Evolutionary conservation across 64 coral and sea anemone species (phyloP), one percentile per base, ranked within the genome.

Genomic region (Pocillopora verrucosa): DNA sequence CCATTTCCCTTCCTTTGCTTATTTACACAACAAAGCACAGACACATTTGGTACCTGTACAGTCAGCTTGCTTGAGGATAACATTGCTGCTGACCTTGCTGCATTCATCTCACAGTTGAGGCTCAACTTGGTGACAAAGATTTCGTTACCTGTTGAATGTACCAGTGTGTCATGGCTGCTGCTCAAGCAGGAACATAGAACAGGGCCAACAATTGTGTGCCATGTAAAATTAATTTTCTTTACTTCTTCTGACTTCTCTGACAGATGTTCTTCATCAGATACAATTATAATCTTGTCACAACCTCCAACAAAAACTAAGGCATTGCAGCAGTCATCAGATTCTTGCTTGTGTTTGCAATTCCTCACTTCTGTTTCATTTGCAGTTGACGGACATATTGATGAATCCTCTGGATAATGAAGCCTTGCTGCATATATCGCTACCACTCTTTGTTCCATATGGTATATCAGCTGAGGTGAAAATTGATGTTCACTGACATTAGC

Each of bases 121-220:
- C 20, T 56, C 36, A 85, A 11, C 36, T 72, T 85, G 5, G 82
- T 85, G 64, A 41, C 22, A 19, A 85, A 72, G 36, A 85, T 72
- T 72, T 85, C 82, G 70, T 72, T 85, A 22, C 82, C 82, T 85
- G 82, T 85, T 19, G 82, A 85, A 59, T 85, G 82, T 72, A 85
- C 24, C 12, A 85, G 68, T 56, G 82, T 85, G 51, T 85, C 82
- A 68, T 36, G 36, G 6, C 3, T 85, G 35, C 38, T 85, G 82
- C 16, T 85, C 35, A 85, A 57, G 72, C 82, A 85, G 17, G 82
- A 85, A 13, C 82, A 85, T 36, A 85, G 36, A 51, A 85, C 82
- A 56, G 82, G 82, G 10, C 82, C 82, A 85, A 85, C 20, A 69
- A 85, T 85, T 13, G 64, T 45, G 68, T 85, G 65, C 12, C 56